A percentile compares a stretch with the other conserved stretches of the same genome.
These are phyloP conservation scores for Epizoanthus rinbou DNA, from an alignment of 92 coral and sea anemone genomes.

Conservation along the genomic window DNA sequence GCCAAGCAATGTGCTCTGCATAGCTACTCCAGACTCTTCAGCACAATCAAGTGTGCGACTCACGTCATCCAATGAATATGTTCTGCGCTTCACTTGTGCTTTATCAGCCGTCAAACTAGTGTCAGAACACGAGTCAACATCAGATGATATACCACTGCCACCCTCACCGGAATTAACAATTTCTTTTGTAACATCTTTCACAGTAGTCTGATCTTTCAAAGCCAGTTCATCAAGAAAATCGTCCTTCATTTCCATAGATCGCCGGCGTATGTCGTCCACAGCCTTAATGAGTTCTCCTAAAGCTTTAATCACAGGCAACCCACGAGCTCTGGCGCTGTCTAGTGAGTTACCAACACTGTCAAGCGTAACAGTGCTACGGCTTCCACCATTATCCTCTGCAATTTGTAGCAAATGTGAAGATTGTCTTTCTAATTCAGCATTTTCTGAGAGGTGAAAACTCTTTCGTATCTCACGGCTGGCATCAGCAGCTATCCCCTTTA, in stretches of 20 bases:
- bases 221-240: not conserved
- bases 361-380: slow-evolving; percentile 73
- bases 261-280: slow-evolving; percentile 38
- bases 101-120: not conserved
- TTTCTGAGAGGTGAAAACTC: slow-evolving; percentile 34
- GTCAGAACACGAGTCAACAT: not conserved
- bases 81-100: slow-evolving; percentile 36
- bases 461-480: slow-evolving; percentile 53
- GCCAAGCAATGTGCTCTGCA: slow-evolving; percentile 13
- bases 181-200: not conserved
- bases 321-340: slow-evolving; percentile 66
- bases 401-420: not conserved
- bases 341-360: slow-evolving; percentile 71
- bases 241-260: slow-evolving; percentile 4
- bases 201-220: not conserved
- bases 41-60: slow-evolving; percentile 38
- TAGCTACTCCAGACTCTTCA: slow-evolving; percentile 6
- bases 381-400: slow-evolving; percentile 18
- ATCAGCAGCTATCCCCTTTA: slow-evolving; percentile 22
- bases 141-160: not conserved
- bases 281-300: slow-evolving; percentile 61
- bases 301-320: slow-evolving; percentile 76
- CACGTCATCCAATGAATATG: slow-evolving; percentile 42
- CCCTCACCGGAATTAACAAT: not conserved
- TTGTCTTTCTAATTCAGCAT: not conserved